Percentiles rank a stretch among this genome's conserved stretches.
Conservation (phyloP, 2,113 vertebrate species). For the Ploceus nigricollis region DNA sequence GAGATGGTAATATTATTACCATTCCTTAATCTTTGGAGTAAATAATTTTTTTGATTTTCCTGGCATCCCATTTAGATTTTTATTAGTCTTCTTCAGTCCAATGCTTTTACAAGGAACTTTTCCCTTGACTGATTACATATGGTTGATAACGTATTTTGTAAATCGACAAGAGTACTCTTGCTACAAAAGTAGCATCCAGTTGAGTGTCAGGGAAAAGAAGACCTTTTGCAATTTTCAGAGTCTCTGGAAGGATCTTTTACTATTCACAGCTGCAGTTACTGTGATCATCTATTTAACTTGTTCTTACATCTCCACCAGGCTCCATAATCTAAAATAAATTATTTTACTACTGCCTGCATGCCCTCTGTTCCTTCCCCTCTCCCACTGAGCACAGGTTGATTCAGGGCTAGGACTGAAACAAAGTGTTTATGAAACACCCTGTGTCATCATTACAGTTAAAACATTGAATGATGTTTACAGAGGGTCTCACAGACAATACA, state of each 20-base stretch:
- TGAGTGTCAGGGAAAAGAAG: not conserved
- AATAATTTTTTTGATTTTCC: not conserved
- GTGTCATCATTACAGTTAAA: not conserved
- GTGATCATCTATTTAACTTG: not conserved
- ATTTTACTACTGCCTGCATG: not conserved
- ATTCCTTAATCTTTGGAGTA: not conserved
- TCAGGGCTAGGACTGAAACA: not conserved
- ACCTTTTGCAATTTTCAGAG: not conserved
- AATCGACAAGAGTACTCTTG: not conserved
- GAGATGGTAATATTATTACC: not conserved
- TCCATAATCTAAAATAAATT: not conserved
- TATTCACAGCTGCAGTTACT: not conserved
- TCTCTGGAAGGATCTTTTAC: not conserved
- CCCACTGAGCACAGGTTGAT: accelerated
- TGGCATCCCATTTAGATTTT: not conserved
- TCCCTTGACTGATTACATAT: not conserved
- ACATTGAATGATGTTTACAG: not conserved
- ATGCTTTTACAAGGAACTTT: not conserved
- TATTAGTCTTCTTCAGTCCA: not conserved
- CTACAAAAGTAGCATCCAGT: not conserved
- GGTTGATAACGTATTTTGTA: not conserved
- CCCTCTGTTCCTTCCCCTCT: not conserved
- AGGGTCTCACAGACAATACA: not conserved
- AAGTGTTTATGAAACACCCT: not conserved
- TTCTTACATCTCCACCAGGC: not conserved